These are phyloP conservation scores for Bombylius major DNA, from an alignment of 2,888 invertebrate species.

Conservation along the genomic window DNA sequence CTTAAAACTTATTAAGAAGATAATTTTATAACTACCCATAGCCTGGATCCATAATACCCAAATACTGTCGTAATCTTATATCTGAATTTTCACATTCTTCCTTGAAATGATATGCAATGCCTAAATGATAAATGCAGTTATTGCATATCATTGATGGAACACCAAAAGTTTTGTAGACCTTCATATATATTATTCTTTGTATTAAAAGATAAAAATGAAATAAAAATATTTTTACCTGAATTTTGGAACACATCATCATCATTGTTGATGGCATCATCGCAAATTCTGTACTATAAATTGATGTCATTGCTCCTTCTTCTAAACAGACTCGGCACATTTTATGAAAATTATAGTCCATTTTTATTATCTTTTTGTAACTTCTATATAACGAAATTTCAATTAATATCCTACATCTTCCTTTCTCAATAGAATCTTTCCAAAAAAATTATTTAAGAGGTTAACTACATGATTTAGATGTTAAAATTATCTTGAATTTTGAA, in stretches of 20 bases:
- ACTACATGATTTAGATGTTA: too few species aligned
- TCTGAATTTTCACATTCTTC: constrained; percentile 50
- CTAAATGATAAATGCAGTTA: constrained; percentile 47
- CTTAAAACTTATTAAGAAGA: neutral
- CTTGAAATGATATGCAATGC: constrained; percentile 50
- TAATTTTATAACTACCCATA: constrained; percentile 19
- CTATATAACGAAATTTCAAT: neutral
- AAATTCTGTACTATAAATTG: constrained; percentile 47
- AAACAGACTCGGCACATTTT: constrained; percentile 48
- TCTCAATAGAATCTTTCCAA: too few species aligned
- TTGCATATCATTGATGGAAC: constrained; percentile 48
- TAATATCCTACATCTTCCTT: too few species aligned
- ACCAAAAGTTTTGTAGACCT: constrained; percentile 44
- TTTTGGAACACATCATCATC: constrained; percentile 46
- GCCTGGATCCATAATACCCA: constrained; percentile 37
- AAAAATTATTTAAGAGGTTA: too few species aligned
- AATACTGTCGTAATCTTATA: constrained; percentile 43
- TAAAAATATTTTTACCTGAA: constrained; percentile 35
- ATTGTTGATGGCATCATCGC: constrained; percentile 46
- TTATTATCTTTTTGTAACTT: neutral
- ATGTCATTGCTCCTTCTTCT: constrained; percentile 46
- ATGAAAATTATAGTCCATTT: constrained; percentile 36
- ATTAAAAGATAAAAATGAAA: neutral
- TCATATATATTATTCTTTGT: neutral
- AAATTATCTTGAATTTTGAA: too few species aligned